phyloP scores from a whole-genome alignment of 2,797 vertebrate genomes.

The Lutjanus argentimaculatus region DNA sequence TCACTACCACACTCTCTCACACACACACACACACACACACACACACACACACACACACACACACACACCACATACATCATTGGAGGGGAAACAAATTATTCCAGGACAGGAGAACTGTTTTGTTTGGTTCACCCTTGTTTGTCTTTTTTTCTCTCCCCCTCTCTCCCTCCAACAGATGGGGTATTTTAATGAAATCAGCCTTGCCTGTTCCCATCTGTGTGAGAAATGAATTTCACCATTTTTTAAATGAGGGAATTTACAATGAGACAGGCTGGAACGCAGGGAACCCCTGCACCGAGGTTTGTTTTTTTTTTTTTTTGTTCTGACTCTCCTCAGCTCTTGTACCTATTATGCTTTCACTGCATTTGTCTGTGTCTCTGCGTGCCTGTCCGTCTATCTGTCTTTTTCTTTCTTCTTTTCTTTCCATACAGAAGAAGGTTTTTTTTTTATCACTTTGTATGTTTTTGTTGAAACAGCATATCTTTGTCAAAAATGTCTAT shows the following conservation, averaged over 20 bases:
- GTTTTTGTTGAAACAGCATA: neutral
- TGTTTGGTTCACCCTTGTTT: conserved; percentile 78
- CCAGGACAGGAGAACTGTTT: conserved; percentile 74
- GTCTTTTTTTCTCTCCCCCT: conserved; percentile 40
- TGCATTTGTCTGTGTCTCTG: conserved; percentile 42
- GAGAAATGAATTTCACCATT: conserved; percentile 83
- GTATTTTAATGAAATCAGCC: conserved; percentile 83
- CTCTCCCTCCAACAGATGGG: conserved; percentile 78
- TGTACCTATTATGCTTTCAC: conserved; percentile 42
- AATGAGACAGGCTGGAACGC: conserved; percentile 75
- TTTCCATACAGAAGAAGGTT: neutral
- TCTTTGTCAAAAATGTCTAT: neutral
- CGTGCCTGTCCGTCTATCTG: neutral
- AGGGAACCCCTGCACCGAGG: conserved; percentile 58
- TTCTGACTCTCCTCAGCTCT: conserved; percentile 29
- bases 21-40: conserved; percentile 33
- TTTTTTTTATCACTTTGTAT: neutral
- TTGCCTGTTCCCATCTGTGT: conserved; percentile 84
- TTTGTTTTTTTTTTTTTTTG: conserved; percentile 19
- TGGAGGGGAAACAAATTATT: conserved; percentile 76
- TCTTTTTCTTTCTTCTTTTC: conserved; percentile 10
- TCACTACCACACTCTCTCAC: conserved; percentile 62
- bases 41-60: conserved; percentile 24
- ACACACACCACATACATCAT: conserved; percentile 47
- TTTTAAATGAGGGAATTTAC: conserved; percentile 80